Conservation (phyloP, 2,888 invertebrate genomes). For the Agriotes lineatus region DNA sequence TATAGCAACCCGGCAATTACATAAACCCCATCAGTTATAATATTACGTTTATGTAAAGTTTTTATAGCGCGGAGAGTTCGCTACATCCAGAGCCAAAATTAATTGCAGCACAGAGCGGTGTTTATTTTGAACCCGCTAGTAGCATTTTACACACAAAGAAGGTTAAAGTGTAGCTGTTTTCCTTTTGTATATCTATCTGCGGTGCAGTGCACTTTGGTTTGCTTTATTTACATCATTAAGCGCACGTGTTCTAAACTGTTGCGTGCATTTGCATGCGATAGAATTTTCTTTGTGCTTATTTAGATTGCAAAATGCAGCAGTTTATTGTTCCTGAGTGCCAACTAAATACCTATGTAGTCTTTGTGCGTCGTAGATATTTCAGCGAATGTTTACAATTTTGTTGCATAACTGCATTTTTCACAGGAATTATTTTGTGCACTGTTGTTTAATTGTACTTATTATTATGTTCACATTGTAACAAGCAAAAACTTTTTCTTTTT, state of each 20-base stretch:
- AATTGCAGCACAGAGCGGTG: not conserved
- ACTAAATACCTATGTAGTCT: not conserved
- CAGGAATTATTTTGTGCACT: no score
- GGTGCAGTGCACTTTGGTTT: constrained; percentile 30
- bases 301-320: constrained; percentile 22
- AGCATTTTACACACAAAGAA: constrained; percentile 28
- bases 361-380: constrained; percentile 5
- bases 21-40: no score
- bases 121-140: not conserved
- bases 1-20: no score
- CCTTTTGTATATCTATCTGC: constrained; percentile 25
- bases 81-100: not conserved
- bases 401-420: no score
- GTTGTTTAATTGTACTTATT: no score
- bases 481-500: no score
- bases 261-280: constrained; percentile 33
- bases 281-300: constrained; percentile 37
- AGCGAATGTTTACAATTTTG: no score
- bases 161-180: constrained; percentile 30
- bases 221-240: constrained; percentile 37
- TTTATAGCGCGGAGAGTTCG: not conserved
- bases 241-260: constrained; percentile 37
- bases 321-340: constrained; percentile 9
- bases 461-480: no score
- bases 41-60: no score